These are phyloP conservation scores for Tribolium madens DNA, from an alignment of 1,140 invertebrate genomes.

Conservation along the genomic window DNA sequence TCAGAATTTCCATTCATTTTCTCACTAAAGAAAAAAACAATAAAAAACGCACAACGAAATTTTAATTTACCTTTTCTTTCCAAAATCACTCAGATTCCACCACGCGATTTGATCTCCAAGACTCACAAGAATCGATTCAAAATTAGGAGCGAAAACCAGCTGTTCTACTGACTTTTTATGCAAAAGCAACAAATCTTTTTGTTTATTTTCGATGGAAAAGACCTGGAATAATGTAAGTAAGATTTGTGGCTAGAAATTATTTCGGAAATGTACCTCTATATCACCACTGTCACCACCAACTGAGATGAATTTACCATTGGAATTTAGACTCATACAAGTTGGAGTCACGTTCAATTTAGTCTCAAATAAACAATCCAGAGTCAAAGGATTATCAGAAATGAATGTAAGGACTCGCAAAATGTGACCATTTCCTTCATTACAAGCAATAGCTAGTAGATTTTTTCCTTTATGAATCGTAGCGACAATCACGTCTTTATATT, in stretches of 20 bases:
- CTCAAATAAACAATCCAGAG: background rate
- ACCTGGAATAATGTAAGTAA: background rate
- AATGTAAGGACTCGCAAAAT: background rate
- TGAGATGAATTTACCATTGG: constrained; percentile 34
- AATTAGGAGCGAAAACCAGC: constrained; percentile 49
- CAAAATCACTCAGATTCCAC: constrained; percentile 50
- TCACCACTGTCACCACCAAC: constrained; percentile 39
- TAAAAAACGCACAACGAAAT: background rate
- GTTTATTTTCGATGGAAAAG: constrained; percentile 3
- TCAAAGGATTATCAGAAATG: background rate
- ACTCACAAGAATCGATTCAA: constrained; percentile 52
- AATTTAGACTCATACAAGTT: background rate
- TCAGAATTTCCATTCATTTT: background rate
- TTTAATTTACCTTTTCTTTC: constrained; percentile 42
- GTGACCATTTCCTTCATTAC: background rate
- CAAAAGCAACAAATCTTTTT: background rate
- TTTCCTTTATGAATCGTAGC: background rate
- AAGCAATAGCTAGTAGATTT: background rate
- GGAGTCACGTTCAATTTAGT: background rate
- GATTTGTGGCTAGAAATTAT: background rate
- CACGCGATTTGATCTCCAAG: constrained; percentile 50
- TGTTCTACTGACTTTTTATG: constrained; percentile 48
- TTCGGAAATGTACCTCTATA: constrained; percentile 40
- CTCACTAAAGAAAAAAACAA: constrained; percentile 21
- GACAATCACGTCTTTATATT: background rate